These are phyloP conservation scores for Podarcis lilfordi DNA, from an alignment of 2,797 vertebrate genomes.

Conservation along the genomic window DNA sequence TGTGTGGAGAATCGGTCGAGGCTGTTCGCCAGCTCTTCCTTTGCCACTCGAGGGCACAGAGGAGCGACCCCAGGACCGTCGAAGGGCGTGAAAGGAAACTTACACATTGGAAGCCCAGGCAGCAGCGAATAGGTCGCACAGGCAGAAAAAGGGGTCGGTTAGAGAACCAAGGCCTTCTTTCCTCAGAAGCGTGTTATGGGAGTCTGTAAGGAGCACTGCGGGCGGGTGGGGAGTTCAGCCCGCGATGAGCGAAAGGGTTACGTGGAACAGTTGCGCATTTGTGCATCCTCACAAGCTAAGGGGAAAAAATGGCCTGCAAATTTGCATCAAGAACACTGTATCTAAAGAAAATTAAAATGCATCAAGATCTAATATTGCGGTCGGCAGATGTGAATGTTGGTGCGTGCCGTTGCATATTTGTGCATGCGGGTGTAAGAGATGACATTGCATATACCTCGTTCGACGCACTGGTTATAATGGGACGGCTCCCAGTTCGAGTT, in stretches of 20 bases:
- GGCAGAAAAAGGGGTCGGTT: too few species aligned
- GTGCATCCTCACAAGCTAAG: neutral
- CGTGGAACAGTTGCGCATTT: too few species aligned
- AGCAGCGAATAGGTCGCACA: accelerated
- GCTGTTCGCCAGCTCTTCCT: neutral
- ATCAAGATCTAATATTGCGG: neutral
- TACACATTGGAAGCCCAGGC: accelerated
- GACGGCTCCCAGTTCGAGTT: too few species aligned
- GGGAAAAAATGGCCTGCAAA: accelerated
- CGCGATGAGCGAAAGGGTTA: neutral
- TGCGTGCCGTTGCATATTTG: too few species aligned
- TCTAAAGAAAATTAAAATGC: neutral
- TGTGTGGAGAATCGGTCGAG: neutral
- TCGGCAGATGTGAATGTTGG: neutral
- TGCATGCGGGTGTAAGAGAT: neutral
- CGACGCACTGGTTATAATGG: too few species aligned
- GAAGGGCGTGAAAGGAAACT: neutral
- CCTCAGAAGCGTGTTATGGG: neutral
- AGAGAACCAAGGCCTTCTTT: neutral
- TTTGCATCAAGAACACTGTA: neutral
- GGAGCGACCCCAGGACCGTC: accelerated
- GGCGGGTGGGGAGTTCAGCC: neutral
- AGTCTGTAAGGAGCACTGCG: neutral
- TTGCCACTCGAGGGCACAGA: neutral
- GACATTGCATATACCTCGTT: neutral